phyloP scores from a whole-genome alignment of 2,888 invertebrate genomes.

The Leucoma salicis region DNA sequence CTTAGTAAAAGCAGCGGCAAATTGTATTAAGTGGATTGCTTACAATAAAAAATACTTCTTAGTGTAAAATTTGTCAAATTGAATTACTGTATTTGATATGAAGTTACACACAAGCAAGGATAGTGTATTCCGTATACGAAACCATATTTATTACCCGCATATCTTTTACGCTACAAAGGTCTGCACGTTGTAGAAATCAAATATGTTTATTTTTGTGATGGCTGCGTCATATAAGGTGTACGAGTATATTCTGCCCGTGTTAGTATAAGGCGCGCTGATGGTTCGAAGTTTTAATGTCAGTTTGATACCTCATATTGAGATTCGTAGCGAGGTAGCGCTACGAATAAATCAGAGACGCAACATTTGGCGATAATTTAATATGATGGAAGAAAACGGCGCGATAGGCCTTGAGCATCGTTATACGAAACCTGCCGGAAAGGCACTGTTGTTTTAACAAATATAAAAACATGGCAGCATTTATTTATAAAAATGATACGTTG shows the following conservation, averaged over 20 bases:
- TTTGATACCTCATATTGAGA: slow-evolving; percentile 22
- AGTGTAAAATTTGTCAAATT: slow-evolving; percentile 5
- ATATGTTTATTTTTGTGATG: slow-evolving; percentile 20
- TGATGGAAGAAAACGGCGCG: slow-evolving; percentile 51
- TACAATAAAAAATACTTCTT: slow-evolving; percentile 1
- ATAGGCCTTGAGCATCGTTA: slow-evolving; percentile 37
- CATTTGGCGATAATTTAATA: slow-evolving; percentile 72
- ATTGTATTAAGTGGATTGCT: slow-evolving; percentile 28
- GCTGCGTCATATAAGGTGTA: slow-evolving; percentile 7
- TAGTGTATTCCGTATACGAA: too few species aligned
- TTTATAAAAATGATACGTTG: too few species aligned
- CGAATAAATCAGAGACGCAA: slow-evolving; percentile 57
- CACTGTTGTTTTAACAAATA: slow-evolving; percentile 34
- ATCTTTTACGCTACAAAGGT: too few species aligned
- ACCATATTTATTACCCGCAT: too few species aligned
- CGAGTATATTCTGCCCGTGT: slow-evolving; percentile 14
- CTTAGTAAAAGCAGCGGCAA: slow-evolving; percentile 29
- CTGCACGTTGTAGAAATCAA: too few species aligned
- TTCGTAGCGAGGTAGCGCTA: slow-evolving; percentile 21
- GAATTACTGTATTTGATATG: slow-evolving; percentile 1
- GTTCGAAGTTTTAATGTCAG: slow-evolving; percentile 19
- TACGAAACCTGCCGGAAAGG: slow-evolving; percentile 25
- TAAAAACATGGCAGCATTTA: slow-evolving; percentile 15
- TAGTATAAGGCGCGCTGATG: slow-evolving; percentile 7
- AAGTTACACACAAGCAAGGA: slow-evolving; percentile 10